Conservation (phyloP, 1,140 invertebrate species). For the Trigoniulus corallinus region DNA sequence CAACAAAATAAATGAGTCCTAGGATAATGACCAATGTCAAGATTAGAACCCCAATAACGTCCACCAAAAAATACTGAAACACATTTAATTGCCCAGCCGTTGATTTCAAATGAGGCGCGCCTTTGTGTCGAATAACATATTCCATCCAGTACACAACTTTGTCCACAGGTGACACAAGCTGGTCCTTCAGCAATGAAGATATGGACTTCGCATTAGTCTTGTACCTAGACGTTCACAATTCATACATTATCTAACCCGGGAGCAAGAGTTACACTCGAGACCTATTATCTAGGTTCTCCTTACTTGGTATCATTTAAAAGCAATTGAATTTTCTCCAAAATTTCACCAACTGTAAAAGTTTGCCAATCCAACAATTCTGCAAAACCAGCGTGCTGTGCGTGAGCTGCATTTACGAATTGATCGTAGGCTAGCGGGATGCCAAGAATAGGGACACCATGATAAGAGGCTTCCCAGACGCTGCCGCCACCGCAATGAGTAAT, state of each 20-base stretch:
- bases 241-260: background rate
- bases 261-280: no score
- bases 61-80: conserved; percentile 17
- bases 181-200: conserved; percentile 14
- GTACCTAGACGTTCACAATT: background rate
- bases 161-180: conserved; percentile 24
- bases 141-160: conserved; percentile 36
- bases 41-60: conserved; percentile 8
- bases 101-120: conserved; percentile 21
- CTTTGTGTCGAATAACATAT: conserved; percentile 31
- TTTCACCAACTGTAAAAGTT: background rate
- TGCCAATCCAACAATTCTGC: conserved; percentile 3
- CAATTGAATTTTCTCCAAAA: background rate
- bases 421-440: conserved; percentile 47
- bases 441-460: conserved; percentile 47
- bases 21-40: no score
- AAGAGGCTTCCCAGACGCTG: conserved; percentile 48
- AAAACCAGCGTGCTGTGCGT: conserved; percentile 15
- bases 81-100: conserved; percentile 13
- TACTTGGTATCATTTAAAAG: background rate
- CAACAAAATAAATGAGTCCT: no score
- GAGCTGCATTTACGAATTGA: conserved; percentile 30
- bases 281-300: no score
- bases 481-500: conserved; percentile 54
- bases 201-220: background rate